Evolutionary conservation across 2,797 vertebrate species (phyloP).

Genomic region (Sarcoramphus papa): DNA sequence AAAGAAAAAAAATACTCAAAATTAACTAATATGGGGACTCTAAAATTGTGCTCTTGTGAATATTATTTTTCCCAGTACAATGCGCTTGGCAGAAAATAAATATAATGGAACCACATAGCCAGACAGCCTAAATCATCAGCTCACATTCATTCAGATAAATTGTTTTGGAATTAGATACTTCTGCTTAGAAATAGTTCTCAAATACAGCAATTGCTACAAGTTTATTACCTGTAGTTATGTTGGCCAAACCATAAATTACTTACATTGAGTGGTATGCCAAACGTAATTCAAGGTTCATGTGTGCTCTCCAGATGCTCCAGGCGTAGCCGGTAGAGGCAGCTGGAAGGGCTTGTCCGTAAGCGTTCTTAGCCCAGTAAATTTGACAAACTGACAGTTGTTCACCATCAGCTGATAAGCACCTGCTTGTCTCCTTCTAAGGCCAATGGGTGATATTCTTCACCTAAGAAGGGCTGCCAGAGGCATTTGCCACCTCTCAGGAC

Average conservation of each 20-base stretch:
- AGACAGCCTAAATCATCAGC: not conserved
- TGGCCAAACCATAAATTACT: not conserved
- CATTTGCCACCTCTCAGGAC: not conserved
- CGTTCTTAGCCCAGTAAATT: not conserved
- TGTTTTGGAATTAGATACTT: not conserved
- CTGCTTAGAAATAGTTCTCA: not conserved
- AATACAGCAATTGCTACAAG: not conserved
- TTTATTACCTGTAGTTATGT: constrained; percentile 3
- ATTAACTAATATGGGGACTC: not conserved
- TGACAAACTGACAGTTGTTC: not conserved
- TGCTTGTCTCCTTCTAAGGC: not conserved
- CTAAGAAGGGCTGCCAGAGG: not conserved
- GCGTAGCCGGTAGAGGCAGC: not conserved
- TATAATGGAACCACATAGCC: not conserved
- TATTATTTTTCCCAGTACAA: not conserved
- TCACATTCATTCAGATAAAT: not conserved
- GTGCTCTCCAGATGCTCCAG: not conserved
- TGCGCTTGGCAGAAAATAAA: not conserved
- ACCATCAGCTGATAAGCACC: not conserved
- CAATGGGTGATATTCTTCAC: not conserved
- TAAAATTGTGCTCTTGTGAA: not conserved
- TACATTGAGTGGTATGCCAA: not conserved
- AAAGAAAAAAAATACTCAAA: not conserved
- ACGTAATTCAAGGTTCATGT: not conserved
- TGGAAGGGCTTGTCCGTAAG: not conserved